Percentiles rank a stretch among this genome's conserved stretches.
Evolutionary conservation across 2,113 vertebrate species (phyloP).

Genomic region (Sinocyclocheilus maitianheensis): DNA sequence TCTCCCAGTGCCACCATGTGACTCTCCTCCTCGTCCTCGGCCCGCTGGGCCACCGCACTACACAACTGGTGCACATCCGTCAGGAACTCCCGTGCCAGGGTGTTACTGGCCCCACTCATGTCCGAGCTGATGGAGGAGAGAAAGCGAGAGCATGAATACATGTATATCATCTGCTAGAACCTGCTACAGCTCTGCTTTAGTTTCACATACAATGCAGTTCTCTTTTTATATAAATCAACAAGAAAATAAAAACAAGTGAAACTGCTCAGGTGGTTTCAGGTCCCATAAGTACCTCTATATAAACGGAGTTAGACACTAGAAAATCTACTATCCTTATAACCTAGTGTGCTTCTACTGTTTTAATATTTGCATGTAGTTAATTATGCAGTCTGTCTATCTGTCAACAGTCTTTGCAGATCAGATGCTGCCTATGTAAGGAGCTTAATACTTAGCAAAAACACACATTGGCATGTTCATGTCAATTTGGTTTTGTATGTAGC

Average conservation of each 20-base stretch:
- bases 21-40: conserved; percentile 92
- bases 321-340: background rate
- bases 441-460: background rate
- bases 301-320: background rate
- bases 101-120: conserved; percentile 97
- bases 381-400: background rate
- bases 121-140: conserved; percentile 77
- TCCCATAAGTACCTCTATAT: background rate
- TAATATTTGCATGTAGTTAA: background rate
- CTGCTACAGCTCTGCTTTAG: background rate
- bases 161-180: background rate
- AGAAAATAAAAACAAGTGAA: background rate
- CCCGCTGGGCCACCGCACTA: conserved; percentile 89
- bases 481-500: too few relatives aligned
- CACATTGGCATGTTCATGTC: too few relatives aligned
- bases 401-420: too few relatives aligned
- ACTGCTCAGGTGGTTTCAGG: background rate
- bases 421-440: background rate
- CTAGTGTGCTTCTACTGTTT: background rate
- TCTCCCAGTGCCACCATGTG: conserved; percentile 93
- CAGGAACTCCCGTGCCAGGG: conserved; percentile 94
- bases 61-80: conserved; percentile 95
- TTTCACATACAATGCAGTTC: background rate
- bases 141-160: background rate
- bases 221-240: background rate